A percentile compares a stretch with the other conserved stretches of the same genome.
phyloP scores from a whole-genome alignment of 1,140 invertebrate species.

The Lordiphosa clarofinis region DNA sequence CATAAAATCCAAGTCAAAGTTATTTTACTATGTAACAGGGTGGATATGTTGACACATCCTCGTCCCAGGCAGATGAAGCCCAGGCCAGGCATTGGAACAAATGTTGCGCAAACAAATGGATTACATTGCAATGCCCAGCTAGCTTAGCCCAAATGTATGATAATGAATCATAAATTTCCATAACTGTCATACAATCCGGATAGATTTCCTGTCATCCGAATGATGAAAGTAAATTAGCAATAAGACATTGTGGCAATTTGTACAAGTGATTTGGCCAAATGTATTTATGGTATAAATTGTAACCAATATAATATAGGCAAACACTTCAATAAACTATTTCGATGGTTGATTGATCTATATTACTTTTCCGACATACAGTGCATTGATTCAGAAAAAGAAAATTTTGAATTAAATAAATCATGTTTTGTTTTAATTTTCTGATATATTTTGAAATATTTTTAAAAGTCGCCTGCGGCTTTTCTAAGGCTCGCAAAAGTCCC shows the following conservation, averaged over 20 bases:
- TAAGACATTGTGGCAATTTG: constrained; percentile 3
- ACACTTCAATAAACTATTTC: no score
- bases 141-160: constrained; percentile 28
- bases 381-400: no score
- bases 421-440: no score
- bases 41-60: constrained; percentile 34
- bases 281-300: no score
- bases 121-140: constrained; percentile 44
- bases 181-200: constrained; percentile 63
- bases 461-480: no score
- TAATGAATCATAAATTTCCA: constrained; percentile 76
- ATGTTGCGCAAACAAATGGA: constrained; percentile 78
- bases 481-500: no score
- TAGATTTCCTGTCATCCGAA: constrained; percentile 18
- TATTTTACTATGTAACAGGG: constrained; percentile 37
- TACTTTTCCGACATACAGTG: no score
- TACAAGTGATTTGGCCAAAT: no score
- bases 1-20: constrained; percentile 64
- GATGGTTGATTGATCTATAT: no score
- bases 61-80: neutral
- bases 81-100: constrained; percentile 59
- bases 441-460: no score
- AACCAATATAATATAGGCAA: no score
- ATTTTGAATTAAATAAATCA: no score
- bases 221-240: constrained; percentile 33